Evolutionary conservation across 2,888 invertebrate species (phyloP).

Genomic region (Pollenia angustigena): DNA sequence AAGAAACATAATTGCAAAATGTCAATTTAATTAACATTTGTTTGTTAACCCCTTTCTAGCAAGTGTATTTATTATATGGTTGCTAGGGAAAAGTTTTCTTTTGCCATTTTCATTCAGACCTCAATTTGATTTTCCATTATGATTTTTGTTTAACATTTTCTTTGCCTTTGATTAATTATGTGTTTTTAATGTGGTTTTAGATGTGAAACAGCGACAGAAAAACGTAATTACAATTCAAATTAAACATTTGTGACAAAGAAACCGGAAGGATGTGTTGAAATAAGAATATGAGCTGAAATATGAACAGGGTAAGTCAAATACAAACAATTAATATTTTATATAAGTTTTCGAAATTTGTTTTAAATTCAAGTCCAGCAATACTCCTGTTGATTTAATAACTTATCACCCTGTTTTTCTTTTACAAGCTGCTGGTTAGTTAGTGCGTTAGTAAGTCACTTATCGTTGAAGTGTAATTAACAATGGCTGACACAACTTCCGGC

Average conservation of each 20-base stretch:
- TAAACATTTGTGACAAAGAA: neutral
- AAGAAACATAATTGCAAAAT: too few species aligned
- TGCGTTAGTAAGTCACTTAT: neutral
- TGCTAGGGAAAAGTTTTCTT: neutral
- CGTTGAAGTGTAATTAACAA: slow-evolving; percentile 34
- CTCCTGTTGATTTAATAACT: too few species aligned
- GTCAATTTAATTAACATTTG: too few species aligned
- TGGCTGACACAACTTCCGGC: slow-evolving; percentile 63
- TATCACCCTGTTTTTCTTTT: neutral
- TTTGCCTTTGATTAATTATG: slow-evolving; percentile 8
- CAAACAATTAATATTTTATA: too few species aligned
- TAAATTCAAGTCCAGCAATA: too few species aligned
- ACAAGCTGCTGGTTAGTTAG: neutral
- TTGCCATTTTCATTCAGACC: neutral
- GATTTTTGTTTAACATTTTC: neutral
- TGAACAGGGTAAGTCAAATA: neutral
- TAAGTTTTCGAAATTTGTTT: too few species aligned
- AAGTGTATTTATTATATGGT: too few species aligned
- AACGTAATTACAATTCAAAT: slow-evolving; percentile 4
- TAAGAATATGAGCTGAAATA: neutral
- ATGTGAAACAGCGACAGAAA: neutral
- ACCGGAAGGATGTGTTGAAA: neutral
- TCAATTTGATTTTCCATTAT: neutral
- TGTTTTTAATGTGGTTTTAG: neutral
- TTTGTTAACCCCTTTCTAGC: too few species aligned